Evolutionary conservation across 2,888 invertebrate genomes (phyloP).

Genomic region (Drosophila merina): DNA sequence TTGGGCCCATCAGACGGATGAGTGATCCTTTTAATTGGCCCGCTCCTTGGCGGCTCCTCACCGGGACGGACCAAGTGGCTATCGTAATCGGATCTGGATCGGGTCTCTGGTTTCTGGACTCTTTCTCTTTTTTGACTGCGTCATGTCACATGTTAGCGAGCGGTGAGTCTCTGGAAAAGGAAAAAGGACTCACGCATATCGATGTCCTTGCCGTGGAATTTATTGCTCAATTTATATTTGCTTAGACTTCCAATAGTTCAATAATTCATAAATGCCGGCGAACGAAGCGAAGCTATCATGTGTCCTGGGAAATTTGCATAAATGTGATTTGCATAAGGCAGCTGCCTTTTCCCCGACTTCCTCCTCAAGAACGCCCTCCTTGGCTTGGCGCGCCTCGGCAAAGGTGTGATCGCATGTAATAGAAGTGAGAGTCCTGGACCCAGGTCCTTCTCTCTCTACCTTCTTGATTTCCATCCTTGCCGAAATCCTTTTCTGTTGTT

Average conservation of each 20-base stretch:
- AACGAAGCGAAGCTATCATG: slow-evolving; percentile 45
- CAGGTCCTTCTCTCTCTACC: not conserved
- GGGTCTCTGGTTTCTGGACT: not conserved
- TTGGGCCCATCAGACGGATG: slow-evolving; percentile 66
- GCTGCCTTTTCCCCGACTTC: slow-evolving; percentile 6
- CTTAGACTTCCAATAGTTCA: slow-evolving; percentile 78
- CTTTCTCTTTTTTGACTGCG: slow-evolving; percentile 52
- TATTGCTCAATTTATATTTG: slow-evolving; percentile 77
- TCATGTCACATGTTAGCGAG: slow-evolving; percentile 68
- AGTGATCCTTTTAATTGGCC: slow-evolving; percentile 69
- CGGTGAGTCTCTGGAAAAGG: too few species aligned
- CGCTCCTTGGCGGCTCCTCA: slow-evolving; percentile 2
- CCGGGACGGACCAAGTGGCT: slow-evolving; percentile 17
- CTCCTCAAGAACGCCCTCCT: not conserved
- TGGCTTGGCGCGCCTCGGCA: slow-evolving; percentile 23
- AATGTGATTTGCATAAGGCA: slow-evolving; percentile 64
- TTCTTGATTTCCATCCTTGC: slow-evolving; percentile 1
- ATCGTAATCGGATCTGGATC: slow-evolving; percentile 57
- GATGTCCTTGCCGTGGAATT: slow-evolving; percentile 56
- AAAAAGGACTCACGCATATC: slow-evolving; percentile 68
- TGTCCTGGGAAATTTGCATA: slow-evolving; percentile 66
- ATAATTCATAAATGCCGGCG: slow-evolving; percentile 64
- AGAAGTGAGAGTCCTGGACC: slow-evolving; percentile 17
- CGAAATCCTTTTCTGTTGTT: slow-evolving; percentile 57
- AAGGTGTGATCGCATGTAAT: slow-evolving; percentile 75